Conservation (phyloP, 2,797 vertebrate genomes). For the Gymnopithys bicolor region DNA sequence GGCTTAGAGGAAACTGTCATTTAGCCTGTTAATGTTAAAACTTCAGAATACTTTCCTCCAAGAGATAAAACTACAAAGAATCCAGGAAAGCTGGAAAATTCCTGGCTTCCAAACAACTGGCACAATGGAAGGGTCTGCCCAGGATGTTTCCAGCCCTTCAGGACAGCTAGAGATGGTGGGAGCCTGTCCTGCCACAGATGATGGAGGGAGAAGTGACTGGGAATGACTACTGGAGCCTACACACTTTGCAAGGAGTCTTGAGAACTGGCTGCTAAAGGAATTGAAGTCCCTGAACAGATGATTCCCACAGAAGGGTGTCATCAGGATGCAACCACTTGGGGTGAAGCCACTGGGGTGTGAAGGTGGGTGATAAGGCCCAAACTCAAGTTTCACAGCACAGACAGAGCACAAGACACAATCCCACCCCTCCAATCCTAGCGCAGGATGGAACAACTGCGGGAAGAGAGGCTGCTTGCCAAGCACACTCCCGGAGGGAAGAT, state of each 20-base stretch:
- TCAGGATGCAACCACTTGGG: fast-evolving
- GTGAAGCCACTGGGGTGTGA: neutral
- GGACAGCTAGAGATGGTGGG: neutral
- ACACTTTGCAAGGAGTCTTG: neutral
- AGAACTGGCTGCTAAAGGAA: neutral
- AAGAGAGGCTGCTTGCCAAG: neutral
- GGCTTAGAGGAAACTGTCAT: neutral
- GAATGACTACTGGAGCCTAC: neutral
- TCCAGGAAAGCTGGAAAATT: neutral
- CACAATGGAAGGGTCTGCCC: neutral
- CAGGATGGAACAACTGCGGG: fast-evolving
- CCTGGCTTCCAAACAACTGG: neutral
- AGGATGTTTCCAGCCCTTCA: neutral
- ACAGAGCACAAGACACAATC: fast-evolving
- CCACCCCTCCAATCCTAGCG: fast-evolving
- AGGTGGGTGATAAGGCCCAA: fast-evolving
- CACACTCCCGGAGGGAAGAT: fast-evolving
- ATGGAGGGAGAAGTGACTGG: neutral
- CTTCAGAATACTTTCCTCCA: neutral
- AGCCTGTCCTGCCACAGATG: neutral
- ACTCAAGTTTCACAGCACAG: neutral
- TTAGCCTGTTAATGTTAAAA: conserved; percentile 30
- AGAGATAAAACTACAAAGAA: neutral
- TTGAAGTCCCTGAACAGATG: neutral
- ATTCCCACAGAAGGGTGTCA: neutral